Base-by-base conservation (phyloP, 2,113 vertebrate genomes). In the Carassius gibelio region DNA sequence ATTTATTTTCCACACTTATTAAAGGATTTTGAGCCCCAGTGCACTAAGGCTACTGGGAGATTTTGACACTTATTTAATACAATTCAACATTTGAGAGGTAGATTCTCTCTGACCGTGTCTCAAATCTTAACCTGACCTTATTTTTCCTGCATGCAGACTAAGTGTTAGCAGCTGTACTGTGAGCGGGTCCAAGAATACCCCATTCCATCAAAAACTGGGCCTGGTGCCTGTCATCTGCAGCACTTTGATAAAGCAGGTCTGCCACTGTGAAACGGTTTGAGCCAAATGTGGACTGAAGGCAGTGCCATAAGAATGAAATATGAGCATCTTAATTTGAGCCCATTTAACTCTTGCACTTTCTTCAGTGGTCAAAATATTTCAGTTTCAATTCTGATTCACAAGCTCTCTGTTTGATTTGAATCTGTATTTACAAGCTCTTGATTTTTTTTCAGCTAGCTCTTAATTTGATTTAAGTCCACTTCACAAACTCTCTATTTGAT, bases 141-240 rank as follows among this genome's bases (percentile, higher is more conserved):
- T 62, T 75, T 13, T 76, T 34, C 10, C 83, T 50, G 36, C 30
- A n/a, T 34, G 82, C 71, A 64, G 42, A 42, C 10, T 84, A 52
- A 68, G 62, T 84, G 72, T 84, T 64, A 75, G 17, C 83, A 77
- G 23, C 42, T 77, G 57, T 21, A 75, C 52, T 2, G 23, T 15
- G 19, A 55, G 8, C 23, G 8, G n/a, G 14, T 75, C 59, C 59
- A 64, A 68, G 72, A 62, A 84, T 62, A 59, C 69, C 42, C 50
- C 30, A 59, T 62, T 84, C 71, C 71, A 62, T 84, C 55, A 62
- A 75, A 48, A 84, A 50, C 36, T 61, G 34, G 76, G 76, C 76
- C 21, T 2, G 34, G 11, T 59, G 76, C 76, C 76, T 61, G 76
- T 79, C 55, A 79, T 61, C 34, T 0, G 52, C 55, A 79, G 55